Conservation (phyloP, 2,797 vertebrate genomes). For the Morus bassanus region DNA sequence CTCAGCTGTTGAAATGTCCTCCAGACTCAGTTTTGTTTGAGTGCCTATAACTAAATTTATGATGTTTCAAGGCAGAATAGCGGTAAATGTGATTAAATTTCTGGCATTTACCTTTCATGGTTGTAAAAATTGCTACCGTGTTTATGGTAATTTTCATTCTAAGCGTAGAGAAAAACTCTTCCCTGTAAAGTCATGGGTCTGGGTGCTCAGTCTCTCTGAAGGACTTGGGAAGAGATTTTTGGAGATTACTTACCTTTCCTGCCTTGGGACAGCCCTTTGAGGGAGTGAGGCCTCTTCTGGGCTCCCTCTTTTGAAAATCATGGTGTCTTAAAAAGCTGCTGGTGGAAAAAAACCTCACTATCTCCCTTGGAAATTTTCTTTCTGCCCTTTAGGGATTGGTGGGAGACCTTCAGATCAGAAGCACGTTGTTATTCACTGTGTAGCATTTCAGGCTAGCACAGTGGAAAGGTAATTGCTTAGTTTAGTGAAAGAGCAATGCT, state of each 20-base stretch:
- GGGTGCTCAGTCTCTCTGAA: not conserved
- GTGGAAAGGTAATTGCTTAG: slow-evolving; percentile 27
- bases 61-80: not conserved
- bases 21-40: not conserved
- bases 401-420: not conserved
- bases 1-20: not conserved
- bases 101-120: not conserved
- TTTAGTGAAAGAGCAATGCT: not conserved
- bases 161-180: not conserved
- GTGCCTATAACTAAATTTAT: not conserved
- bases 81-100: not conserved
- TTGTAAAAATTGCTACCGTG: not conserved
- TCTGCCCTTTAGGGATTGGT: not conserved
- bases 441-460: not conserved
- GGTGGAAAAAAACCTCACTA: not conserved
- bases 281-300: not conserved
- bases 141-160: slow-evolving; percentile 2
- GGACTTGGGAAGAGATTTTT: not conserved
- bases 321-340: not conserved
- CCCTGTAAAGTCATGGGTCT: not conserved
- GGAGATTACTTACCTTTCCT: not conserved
- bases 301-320: not conserved
- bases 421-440: not conserved
- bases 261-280: not conserved
- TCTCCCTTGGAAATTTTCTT: not conserved